Percentiles rank a stretch among this genome's conserved stretches.
phyloP scores from a whole-genome alignment of 1,140 invertebrate species.

The Hyles euphorbiae region DNA sequence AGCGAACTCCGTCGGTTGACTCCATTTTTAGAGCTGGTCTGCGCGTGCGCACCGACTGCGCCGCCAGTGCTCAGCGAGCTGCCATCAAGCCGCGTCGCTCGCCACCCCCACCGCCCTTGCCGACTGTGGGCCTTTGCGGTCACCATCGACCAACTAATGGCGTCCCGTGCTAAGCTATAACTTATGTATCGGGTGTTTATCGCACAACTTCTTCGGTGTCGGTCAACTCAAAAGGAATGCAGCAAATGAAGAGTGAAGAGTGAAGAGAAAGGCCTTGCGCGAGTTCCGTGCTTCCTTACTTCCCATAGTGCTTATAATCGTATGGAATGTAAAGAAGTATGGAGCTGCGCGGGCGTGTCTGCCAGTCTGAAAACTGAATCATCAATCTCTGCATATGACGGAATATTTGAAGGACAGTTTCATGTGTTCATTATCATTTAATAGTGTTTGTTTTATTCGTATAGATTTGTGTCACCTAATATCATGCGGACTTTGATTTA shows the following conservation, averaged over 20 bases:
- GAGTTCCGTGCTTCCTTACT: slow-evolving; percentile 96
- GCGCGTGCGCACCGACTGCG: slow-evolving; percentile 64
- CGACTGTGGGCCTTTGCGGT: slow-evolving; percentile 40
- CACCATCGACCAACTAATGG: slow-evolving; percentile 41
- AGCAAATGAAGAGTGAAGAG: slow-evolving; percentile 43
- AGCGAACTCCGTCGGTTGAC: slow-evolving; percentile 65
- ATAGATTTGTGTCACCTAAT: slow-evolving; percentile 3
- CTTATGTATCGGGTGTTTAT: too few species aligned
- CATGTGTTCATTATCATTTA: slow-evolving; percentile 19
- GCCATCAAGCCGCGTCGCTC: slow-evolving; percentile 59
- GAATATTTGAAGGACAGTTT: slow-evolving; percentile 8
- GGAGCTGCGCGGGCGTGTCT: slow-evolving; percentile 80
- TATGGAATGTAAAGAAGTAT: slow-evolving; percentile 99
- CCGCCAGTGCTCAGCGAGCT: slow-evolving; percentile 61
- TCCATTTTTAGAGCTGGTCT: slow-evolving; percentile 79
- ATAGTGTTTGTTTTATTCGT: slow-evolving; percentile 23
- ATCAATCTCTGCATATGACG: slow-evolving; percentile 3
- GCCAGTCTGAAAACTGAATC: slow-evolving; percentile 32
- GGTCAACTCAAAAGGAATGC: slow-evolving; percentile 8
- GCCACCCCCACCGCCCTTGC: slow-evolving; percentile 44
- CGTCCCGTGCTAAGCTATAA: slow-evolving; percentile 25
- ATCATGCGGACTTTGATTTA: slow-evolving; percentile 11
- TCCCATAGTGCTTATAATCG: slow-evolving; percentile 89
- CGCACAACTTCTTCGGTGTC: too few species aligned
- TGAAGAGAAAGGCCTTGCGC: slow-evolving; percentile 74